Percentiles rank a stretch among this genome's conserved stretches.
Conservation (phyloP, 1,140 invertebrate genomes). For the Achroia grisella region DNA sequence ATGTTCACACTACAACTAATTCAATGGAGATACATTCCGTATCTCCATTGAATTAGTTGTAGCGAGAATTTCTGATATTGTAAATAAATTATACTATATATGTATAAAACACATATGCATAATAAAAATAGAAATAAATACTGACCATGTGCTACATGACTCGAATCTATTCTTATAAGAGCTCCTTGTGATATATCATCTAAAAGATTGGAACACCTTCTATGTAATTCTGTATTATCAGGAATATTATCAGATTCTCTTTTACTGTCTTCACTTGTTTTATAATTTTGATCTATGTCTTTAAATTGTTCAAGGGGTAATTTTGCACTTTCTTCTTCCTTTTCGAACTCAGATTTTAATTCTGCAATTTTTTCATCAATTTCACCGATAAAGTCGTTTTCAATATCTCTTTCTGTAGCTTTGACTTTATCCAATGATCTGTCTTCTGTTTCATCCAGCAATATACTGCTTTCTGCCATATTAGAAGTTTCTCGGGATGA, state of each 20-base stretch:
- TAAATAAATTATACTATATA: too few relatives aligned
- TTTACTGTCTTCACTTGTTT: background rate
- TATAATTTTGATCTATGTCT: background rate
- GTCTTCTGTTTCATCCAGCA: conserved; percentile 56
- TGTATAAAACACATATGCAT: background rate
- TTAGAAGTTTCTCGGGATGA: conserved; percentile 58
- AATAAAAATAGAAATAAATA: conserved; percentile 1
- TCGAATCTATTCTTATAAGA: conserved; percentile 67
- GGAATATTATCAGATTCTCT: conserved; percentile 40
- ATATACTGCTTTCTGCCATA: conserved; percentile 60
- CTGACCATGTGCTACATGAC: conserved; percentile 65
- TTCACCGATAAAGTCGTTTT: conserved; percentile 28
- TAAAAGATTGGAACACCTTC: conserved; percentile 68
- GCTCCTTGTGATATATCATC: conserved; percentile 70
- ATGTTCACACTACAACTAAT: too few relatives aligned
- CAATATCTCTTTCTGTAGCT: conserved; percentile 24
- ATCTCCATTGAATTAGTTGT: too few relatives aligned
- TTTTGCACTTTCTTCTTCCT: conserved; percentile 19
- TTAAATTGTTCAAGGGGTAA: background rate
- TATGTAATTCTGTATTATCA: conserved; percentile 66
- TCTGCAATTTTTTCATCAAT: conserved; percentile 29
- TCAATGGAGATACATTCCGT: background rate
- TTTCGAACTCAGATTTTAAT: conserved; percentile 26
- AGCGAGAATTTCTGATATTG: too few relatives aligned
- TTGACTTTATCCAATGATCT: conserved; percentile 42